Percentiles rank a stretch among this genome's conserved stretches.
Evolutionary conservation across 2,888 invertebrate species (phyloP).

Genomic region (Spodoptera littoralis): DNA sequence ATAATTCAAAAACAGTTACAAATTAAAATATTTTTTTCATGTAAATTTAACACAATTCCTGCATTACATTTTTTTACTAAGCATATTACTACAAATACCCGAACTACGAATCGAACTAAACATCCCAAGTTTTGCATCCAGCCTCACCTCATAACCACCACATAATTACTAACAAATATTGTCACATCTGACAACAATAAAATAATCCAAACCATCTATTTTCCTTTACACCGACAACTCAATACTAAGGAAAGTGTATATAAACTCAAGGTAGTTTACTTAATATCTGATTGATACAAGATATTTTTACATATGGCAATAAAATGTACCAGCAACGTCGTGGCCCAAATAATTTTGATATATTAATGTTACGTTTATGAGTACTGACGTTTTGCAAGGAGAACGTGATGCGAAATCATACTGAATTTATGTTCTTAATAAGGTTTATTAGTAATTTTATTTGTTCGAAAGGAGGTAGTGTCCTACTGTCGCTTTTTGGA

Average conservation of each 20-base stretch:
- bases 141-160: no score
- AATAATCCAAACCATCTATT: conserved; percentile 36
- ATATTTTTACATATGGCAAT: conserved; percentile 53
- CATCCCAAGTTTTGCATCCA: no score
- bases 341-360: conserved; percentile 48
- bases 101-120: no score
- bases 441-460: conserved; percentile 25
- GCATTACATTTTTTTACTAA: no score
- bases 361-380: conserved; percentile 41
- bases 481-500: conserved; percentile 2
- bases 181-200: conserved; percentile 19
- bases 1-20: no score
- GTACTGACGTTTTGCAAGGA: conserved; percentile 24
- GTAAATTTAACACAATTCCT: no score
- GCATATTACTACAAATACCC: no score
- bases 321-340: conserved; percentile 31
- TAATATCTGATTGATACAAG: conserved; percentile 47
- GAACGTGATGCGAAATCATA: conserved; percentile 12
- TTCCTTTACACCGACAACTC: conserved; percentile 42
- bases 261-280: conserved; percentile 51
- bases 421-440: conserved; percentile 15
- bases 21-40: no score
- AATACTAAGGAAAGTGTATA: conserved; percentile 45
- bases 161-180: background rate
- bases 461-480: conserved; percentile 20